Base-by-base conservation (phyloP, 1,140 invertebrate genomes). In the Rhopalosiphum padi region DNA sequence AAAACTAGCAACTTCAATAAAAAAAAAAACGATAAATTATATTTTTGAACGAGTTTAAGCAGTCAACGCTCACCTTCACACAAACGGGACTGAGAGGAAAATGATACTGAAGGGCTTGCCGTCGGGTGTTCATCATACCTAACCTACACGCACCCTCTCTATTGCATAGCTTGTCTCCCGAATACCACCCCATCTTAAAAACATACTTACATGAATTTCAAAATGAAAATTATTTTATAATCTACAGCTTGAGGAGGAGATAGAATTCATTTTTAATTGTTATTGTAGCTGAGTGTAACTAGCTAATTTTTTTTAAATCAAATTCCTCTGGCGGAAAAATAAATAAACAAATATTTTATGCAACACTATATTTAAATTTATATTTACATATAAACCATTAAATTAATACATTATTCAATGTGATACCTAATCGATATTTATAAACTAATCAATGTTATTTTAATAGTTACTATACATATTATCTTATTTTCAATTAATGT, bases 61-160 rank as follows among this genome's bases (percentile, higher is more conserved):
- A 23, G 35, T 89, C 88, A 89, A 89, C 88, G 88, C 25, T 89
- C 88, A 55, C 88, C 88, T 89, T 55, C 51, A 5, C 88, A 37
- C 88, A 55, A 55, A 41, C 88, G 35, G 43, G 48, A 89, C 88
- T 48, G 51, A 37, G 21, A 37, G 35, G 88, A 53, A 89, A 89
- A 55, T 89, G 88, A 89, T 89, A 89, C 88, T 89, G 51, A 89
- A 89, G 51, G 48, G 88, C 51, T 89, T 41, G 88, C 88, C 88
- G 88, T 55, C 35, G 88, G 88, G 87, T 88, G 87, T 55, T 89
- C 88, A 89, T 89, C 88, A 88, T 88, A 53, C 87, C 41, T 41
- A 41, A 89, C 51, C 88, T 89, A 89, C 48, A 89, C 88, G 51
- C 88, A 41, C 88, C 35, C 88, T 88, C 86, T 48, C 48, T 53